phyloP scores from a whole-genome alignment of 2,797 vertebrate genomes.

The Caiman crocodilus region DNA sequence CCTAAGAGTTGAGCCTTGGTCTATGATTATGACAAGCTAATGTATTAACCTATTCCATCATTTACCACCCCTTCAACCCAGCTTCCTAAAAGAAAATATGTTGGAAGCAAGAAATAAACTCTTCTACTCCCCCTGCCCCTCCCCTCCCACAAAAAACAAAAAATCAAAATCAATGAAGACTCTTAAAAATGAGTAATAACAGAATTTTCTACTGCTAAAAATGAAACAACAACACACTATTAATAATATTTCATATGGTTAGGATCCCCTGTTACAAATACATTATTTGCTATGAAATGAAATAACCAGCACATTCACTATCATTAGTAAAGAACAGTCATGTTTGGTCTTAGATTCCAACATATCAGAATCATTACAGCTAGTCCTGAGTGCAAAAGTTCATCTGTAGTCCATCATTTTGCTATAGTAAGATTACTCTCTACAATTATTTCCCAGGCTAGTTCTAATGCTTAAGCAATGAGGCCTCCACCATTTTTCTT shows the following conservation, averaged over 20 bases:
- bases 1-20: neutral
- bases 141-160: accelerated
- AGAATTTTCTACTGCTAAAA: neutral
- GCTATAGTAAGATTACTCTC: neutral
- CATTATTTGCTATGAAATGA: neutral
- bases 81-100: neutral
- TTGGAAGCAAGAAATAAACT: neutral
- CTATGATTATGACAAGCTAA: neutral
- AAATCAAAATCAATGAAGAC: accelerated
- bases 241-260: neutral
- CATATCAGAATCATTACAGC: accelerated
- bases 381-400: neutral
- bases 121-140: neutral
- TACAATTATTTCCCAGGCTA: neutral
- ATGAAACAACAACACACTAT: neutral
- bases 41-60: neutral
- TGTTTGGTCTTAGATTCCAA: neutral
- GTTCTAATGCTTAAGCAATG: neutral
- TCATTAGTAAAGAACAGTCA: neutral
- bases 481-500: neutral
- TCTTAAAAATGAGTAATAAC: neutral
- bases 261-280: neutral
- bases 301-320: neutral
- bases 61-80: conserved; percentile 3
- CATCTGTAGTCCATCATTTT: neutral